These are phyloP conservation scores for Monoplex corrugatus DNA, from an alignment of 2,888 invertebrate species.

Conservation along the genomic window DNA sequence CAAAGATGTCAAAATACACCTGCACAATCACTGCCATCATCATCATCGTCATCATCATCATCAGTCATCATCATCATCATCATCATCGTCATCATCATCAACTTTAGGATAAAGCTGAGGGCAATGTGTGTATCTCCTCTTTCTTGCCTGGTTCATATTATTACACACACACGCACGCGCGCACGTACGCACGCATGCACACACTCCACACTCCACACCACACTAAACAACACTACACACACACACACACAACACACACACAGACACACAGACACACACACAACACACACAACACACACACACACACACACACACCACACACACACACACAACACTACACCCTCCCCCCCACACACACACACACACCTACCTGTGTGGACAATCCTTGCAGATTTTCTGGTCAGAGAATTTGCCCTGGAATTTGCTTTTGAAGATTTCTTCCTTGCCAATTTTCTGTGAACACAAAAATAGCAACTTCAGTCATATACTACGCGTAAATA, in stretches of 20 bases:
- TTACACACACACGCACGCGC: not conserved
- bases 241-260: not conserved
- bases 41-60: too few species aligned
- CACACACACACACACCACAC: conserved; percentile 22
- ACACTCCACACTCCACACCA: not conserved
- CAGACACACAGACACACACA: not conserved
- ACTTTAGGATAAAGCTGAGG: too few species aligned
- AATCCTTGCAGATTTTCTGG: conserved; percentile 84
- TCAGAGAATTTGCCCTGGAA: conserved; percentile 84
- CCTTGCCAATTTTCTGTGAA: conserved; percentile 79
- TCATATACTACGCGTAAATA: too few species aligned
- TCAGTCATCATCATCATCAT: too few species aligned
- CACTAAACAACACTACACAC: not conserved
- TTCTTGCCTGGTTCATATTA: too few species aligned
- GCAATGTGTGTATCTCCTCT: too few species aligned
- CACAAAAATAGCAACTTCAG: conserved; percentile 25
- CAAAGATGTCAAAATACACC: too few species aligned
- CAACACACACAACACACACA: not conserved
- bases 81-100: too few species aligned
- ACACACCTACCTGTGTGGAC: conserved; percentile 82
- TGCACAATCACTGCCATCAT: too few species aligned
- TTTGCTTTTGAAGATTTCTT: conserved; percentile 82
- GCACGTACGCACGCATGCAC: not conserved
- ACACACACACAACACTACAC: conserved; percentile 20
- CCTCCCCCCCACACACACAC: conserved; percentile 17